Evolutionary conservation across 2,888 invertebrate species (phyloP).

Genomic region (Drosophila pseudotalamancana): DNA sequence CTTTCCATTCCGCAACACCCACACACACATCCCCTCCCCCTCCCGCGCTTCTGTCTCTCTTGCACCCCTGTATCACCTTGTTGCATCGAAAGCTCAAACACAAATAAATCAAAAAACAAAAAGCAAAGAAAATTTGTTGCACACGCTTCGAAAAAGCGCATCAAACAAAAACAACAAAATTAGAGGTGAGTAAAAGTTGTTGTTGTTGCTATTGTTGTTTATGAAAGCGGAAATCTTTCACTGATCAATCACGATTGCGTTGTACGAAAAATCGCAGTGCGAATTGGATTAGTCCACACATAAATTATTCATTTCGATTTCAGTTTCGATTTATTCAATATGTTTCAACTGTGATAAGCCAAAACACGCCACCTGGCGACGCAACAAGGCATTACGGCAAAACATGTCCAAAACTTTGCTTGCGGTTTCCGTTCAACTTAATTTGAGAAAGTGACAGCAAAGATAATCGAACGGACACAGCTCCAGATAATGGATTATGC

Average conservation of each 20-base stretch:
- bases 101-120: constrained; percentile 18
- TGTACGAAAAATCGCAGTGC: constrained; percentile 30
- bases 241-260: constrained; percentile 65
- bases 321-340: background rate
- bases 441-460: no score
- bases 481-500: background rate
- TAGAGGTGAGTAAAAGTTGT: constrained; percentile 57
- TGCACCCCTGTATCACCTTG: constrained; percentile 3
- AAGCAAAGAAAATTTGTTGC: constrained; percentile 36
- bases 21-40: constrained; percentile 4
- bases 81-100: constrained; percentile 16
- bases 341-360: constrained; percentile 3
- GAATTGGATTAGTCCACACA: constrained; percentile 5
- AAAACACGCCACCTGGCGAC: constrained; percentile 36
- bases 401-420: background rate
- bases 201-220: constrained; percentile 42
- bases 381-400: constrained; percentile 43
- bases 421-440: background rate
- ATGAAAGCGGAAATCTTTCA: constrained; percentile 76
- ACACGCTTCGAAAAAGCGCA: constrained; percentile 39
- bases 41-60: background rate
- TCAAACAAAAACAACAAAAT: constrained; percentile 6
- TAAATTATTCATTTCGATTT: constrained; percentile 11
- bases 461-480: background rate
- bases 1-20: constrained; percentile 37